A percentile compares a stretch with the other conserved stretches of the same genome.
phyloP scores from a whole-genome alignment of 2,113 vertebrate species.

The Stegastes partitus region DNA sequence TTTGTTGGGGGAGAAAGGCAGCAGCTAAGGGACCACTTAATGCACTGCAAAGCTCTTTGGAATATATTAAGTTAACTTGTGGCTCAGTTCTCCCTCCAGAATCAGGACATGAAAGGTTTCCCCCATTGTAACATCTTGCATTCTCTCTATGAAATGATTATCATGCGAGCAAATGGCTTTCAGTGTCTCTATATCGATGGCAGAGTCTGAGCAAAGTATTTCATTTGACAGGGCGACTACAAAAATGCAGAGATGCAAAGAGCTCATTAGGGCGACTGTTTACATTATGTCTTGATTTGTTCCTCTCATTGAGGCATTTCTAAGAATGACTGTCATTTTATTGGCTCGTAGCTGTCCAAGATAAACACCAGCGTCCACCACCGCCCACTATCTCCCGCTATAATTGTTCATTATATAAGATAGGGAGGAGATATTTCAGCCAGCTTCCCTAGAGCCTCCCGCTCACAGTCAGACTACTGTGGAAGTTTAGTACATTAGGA shows the following conservation, averaged over 20 bases:
- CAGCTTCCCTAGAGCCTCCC: slow-evolving; percentile 53
- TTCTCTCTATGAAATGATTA: slow-evolving; percentile 54
- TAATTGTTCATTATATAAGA: slow-evolving; percentile 78
- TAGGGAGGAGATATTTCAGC: slow-evolving; percentile 61
- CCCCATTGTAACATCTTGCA: slow-evolving; percentile 38
- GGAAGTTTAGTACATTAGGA: slow-evolving; percentile 15
- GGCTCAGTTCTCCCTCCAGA: slow-evolving; percentile 71
- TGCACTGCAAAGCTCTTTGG: slow-evolving; percentile 63
- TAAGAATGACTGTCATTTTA: slow-evolving; percentile 63
- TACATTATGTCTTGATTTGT: slow-evolving; percentile 62
- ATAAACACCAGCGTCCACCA: slow-evolving; percentile 76
- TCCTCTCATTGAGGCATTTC: slow-evolving; percentile 63
- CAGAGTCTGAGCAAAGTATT: slow-evolving; percentile 14
- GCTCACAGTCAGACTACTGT: slow-evolving; percentile 35
- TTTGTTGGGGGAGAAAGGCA: slow-evolving; percentile 52
- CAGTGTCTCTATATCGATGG: slow-evolving; percentile 44
- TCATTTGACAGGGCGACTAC: slow-evolving; percentile 33
- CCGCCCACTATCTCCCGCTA: slow-evolving; percentile 66
- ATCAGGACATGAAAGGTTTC: slow-evolving; percentile 71
- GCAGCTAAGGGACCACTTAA: slow-evolving; percentile 77
- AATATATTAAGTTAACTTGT: slow-evolving; percentile 73
- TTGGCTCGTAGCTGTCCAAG: slow-evolving; percentile 71
- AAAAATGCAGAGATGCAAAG: slow-evolving; percentile 36
- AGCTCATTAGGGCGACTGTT: slow-evolving; percentile 58
- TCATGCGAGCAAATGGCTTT: slow-evolving; percentile 46